A percentile compares a stretch with the other conserved stretches of the same genome.
Conservation (phyloP, 92 coral and sea anemone genomes). For the Paragorgia papillata region DNA sequence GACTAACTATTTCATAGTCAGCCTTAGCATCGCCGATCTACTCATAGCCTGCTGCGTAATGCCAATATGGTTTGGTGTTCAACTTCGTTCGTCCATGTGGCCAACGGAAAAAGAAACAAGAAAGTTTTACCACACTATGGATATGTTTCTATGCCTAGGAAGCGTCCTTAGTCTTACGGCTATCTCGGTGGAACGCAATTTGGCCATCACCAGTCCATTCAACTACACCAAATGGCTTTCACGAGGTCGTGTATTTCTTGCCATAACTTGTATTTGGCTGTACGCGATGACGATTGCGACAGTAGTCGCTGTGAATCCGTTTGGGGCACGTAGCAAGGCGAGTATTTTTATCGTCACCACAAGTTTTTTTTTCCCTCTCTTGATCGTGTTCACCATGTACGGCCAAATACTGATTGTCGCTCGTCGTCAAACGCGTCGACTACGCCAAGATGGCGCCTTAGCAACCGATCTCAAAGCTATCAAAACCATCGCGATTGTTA, state of each 20-base stretch:
- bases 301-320: constrained; percentile 55
- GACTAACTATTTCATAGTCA: constrained; percentile 88
- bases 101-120: constrained; percentile 31
- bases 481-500: constrained; percentile 93
- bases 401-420: constrained; percentile 87
- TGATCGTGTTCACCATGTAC: constrained; percentile 82
- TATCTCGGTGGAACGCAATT: constrained; percentile 86
- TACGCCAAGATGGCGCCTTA: constrained; percentile 87
- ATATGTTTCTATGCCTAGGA: constrained; percentile 77
- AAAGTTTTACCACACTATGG: constrained; percentile 65
- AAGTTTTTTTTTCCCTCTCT: constrained; percentile 75
- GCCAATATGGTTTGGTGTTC: constrained; percentile 86
- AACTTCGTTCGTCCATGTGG: constrained; percentile 32
- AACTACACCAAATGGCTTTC: constrained; percentile 79
- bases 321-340: constrained; percentile 52
- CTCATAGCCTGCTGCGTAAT: constrained; percentile 78
- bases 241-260: constrained; percentile 70
- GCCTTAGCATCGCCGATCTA: constrained; percentile 82
- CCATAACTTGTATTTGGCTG: constrained; percentile 73
- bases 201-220: constrained; percentile 90
- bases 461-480: constrained; percentile 95
- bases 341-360: constrained; percentile 60
- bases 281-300: constrained; percentile 71
- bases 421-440: constrained; percentile 78
- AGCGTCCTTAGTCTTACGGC: constrained; percentile 84